Base-by-base conservation (phyloP, 2,113 vertebrate genomes). In the Cromileptes altivelis region DNA sequence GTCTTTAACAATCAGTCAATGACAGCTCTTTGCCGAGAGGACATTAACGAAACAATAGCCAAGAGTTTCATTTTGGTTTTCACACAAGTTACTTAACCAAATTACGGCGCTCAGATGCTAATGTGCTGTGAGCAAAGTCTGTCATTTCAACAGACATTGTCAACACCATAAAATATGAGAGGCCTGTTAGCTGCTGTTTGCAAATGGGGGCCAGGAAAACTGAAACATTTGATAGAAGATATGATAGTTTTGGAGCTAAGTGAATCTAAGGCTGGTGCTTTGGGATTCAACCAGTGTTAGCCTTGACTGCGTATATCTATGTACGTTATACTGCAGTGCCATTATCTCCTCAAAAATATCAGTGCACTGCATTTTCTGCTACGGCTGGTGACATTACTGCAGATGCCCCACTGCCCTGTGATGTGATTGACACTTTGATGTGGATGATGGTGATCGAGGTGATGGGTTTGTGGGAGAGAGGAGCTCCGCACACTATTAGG, bases 371-470 rank as follows among this genome's bases (percentile, higher is more conserved):
- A 60, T 79, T 61, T 73, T 55, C 47, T 49, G 61, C 71, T 37
- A 30, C 21, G 30, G 56, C 27, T 47, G 63, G 84, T 56, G 62
- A 74, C 75, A 74, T 77, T 47, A 57, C 75, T 70, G 70, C 81
- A 57, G 74, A 63, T 67, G 57, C 85, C 52, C 68, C 56, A 13
- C 57, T 37, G 69, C 69, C 63, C 87, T 27, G 75, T 14, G 67
- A 69, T 76, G 78, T 77, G 85, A 91, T 82, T 89, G 90, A 92
- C 89, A 89, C 78, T 61, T 80, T 78, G 80, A 90, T 82, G 88
- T 65, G 77, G 85, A 61, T 45, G 65, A 81, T 81, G 47, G 83
- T 17, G 84, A 93, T 84, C 30, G 62, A 75, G 55, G 45, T 70
- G 81, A 87, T 88, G 81, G 87, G n/a, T 64, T 45, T 45, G 64